Percentiles rank a stretch among this genome's conserved stretches.
These are phyloP conservation scores for Hetaerina americana DNA, from an alignment of 1,140 invertebrate genomes.

Conservation along the genomic window DNA sequence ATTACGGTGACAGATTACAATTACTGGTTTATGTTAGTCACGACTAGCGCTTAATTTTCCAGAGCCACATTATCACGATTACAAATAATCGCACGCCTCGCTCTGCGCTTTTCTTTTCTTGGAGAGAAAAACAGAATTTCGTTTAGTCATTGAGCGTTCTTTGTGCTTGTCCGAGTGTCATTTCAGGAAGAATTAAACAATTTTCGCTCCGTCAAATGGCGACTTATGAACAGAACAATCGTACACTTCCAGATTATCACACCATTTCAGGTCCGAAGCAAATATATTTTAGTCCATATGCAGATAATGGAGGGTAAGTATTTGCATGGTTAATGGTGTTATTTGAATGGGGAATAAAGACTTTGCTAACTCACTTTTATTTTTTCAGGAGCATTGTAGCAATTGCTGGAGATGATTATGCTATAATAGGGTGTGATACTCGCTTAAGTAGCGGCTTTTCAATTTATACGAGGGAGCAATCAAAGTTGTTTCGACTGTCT, in stretches of 20 bases:
- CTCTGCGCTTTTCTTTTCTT: too few relatives aligned
- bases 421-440: conserved; percentile 75
- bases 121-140: not conserved
- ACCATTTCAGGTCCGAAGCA: conserved; percentile 43
- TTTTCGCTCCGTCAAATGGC: too few relatives aligned
- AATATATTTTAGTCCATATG: conserved; percentile 55
- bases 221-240: not conserved
- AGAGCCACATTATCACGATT: too few relatives aligned
- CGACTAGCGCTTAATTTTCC: too few relatives aligned
- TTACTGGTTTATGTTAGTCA: too few relatives aligned
- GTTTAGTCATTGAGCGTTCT: not conserved
- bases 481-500: conserved; percentile 70
- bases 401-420: conserved; percentile 84
- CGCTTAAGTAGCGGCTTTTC: conserved; percentile 82
- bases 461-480: conserved; percentile 77
- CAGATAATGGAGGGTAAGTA: conserved; percentile 59
- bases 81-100: too few relatives aligned
- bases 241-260: conserved; percentile 41
- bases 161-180: too few relatives aligned
- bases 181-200: too few relatives aligned
- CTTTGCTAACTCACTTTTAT: too few relatives aligned
- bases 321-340: too few relatives aligned
- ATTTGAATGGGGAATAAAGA: too few relatives aligned
- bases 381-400: conserved; percentile 68
- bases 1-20: too few relatives aligned